These are phyloP conservation scores for Apamea anceps DNA, from an alignment of 2,888 invertebrate genomes.

Conservation along the genomic window DNA sequence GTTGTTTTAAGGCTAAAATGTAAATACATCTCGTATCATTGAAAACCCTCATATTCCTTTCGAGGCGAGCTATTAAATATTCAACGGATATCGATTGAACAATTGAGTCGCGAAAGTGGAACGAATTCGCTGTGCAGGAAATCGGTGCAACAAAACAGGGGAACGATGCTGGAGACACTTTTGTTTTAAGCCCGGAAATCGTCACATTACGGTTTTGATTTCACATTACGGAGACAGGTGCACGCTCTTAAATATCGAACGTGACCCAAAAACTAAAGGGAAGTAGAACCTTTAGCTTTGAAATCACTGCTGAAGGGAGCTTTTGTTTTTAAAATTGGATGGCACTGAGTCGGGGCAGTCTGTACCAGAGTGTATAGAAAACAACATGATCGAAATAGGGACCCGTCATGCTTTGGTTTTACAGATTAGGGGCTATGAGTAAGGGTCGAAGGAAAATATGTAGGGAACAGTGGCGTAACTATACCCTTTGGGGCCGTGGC, in stretches of 20 bases:
- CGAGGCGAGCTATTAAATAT: slow-evolving; percentile 3
- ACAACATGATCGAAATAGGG: neutral
- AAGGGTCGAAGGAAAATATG: neutral
- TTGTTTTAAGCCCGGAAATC: neutral
- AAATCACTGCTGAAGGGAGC: neutral
- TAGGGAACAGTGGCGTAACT: no score
- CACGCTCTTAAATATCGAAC: slow-evolving; percentile 20
- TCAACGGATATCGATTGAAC: slow-evolving; percentile 25
- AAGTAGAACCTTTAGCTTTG: neutral
- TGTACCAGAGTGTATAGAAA: neutral
- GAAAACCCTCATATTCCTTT: neutral
- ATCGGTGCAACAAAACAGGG: slow-evolving; percentile 10
- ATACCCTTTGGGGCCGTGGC: no score
- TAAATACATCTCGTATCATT: neutral
- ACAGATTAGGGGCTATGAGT: neutral
- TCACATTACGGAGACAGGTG: neutral
- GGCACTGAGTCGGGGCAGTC: neutral
- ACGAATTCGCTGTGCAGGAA: slow-evolving; percentile 2
- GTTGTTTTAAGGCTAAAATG: neutral
- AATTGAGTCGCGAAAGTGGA: slow-evolving; percentile 14
- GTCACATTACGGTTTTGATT: neutral
- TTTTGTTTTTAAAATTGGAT: slow-evolving; percentile 10
- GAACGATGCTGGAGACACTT: neutral
- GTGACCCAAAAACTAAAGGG: slow-evolving; percentile 24
- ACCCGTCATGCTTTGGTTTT: neutral